A percentile compares a stretch with the other conserved stretches of the same genome.
These are phyloP conservation scores for Montipora efflorescens DNA, from an alignment of 64 coral and sea anemone species.

Conservation along the genomic window DNA sequence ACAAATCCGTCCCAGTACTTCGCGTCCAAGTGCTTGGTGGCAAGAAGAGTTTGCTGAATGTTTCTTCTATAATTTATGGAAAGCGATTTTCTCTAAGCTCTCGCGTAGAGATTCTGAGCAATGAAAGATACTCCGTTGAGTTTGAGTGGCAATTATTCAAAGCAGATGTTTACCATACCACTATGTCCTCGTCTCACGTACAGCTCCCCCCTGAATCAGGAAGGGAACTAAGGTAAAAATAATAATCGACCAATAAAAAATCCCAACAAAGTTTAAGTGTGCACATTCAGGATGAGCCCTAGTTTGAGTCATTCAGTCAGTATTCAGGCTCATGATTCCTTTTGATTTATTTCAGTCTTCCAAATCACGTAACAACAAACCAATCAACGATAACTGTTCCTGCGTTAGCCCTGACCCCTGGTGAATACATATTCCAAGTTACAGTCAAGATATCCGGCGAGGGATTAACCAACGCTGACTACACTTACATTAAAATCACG, in stretches of 20 bases:
- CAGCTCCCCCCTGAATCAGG: slow-evolving; percentile 67
- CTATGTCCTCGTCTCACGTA: neutral
- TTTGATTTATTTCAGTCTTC: slow-evolving; percentile 21
- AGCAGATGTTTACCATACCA: slow-evolving; percentile 41
- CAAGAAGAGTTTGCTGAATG: slow-evolving; percentile 11
- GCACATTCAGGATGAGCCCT: no score
- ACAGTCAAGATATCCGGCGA: slow-evolving; percentile 34
- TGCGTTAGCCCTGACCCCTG: slow-evolving; percentile 58
- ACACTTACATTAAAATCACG: slow-evolving; percentile 73
- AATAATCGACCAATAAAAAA: neutral
- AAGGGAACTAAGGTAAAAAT: slow-evolving; percentile 60
- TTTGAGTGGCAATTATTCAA: slow-evolving; percentile 72
- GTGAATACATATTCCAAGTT: slow-evolving; percentile 73
- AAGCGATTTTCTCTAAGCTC: slow-evolving; percentile 68
- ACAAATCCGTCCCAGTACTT: slow-evolving; percentile 50
- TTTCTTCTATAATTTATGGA: slow-evolving; percentile 43
- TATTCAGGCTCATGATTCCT: neutral
- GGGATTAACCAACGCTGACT: slow-evolving; percentile 42
- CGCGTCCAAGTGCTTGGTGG: slow-evolving; percentile 63
- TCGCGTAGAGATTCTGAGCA: slow-evolving; percentile 47
- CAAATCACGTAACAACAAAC: slow-evolving; percentile 21
- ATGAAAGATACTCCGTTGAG: slow-evolving; percentile 1
- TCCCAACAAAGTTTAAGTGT: neutral
- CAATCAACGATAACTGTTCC: slow-evolving; percentile 78
- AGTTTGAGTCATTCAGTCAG: no score